Percentiles rank a stretch among this genome's conserved stretches.
These are phyloP conservation scores for Adelosebastes latens DNA, from an alignment of 2,797 vertebrate species.

Conservation along the genomic window DNA sequence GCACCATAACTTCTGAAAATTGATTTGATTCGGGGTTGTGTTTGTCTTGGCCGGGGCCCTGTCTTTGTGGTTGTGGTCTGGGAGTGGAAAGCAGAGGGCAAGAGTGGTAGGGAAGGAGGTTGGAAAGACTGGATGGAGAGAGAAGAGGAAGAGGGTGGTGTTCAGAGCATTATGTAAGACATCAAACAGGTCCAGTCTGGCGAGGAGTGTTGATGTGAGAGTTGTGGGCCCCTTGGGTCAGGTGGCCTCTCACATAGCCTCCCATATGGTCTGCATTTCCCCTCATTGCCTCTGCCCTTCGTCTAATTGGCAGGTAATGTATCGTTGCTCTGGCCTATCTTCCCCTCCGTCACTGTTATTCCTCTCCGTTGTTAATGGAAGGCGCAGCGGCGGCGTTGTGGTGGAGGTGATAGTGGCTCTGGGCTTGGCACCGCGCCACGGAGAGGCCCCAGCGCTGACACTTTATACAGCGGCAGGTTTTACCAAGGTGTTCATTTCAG, in stretches of 20 bases:
- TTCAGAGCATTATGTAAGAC: conserved; percentile 80
- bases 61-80: conserved; percentile 70
- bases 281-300: conserved; percentile 59
- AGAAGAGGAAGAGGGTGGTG: conserved; percentile 54
- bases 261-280: conserved; percentile 83
- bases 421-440: conserved; percentile 74
- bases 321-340: conserved; percentile 61
- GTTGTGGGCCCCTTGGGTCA: conserved; percentile 79
- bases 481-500: conserved; percentile 86
- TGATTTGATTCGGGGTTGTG: conserved; percentile 75
- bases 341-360: conserved; percentile 56
- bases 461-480: conserved; percentile 85
- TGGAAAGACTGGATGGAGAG: conserved; percentile 33
- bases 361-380: conserved; percentile 72
- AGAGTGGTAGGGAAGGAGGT: conserved; percentile 28
- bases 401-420: conserved; percentile 62
- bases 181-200: conserved; percentile 73
- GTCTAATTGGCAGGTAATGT: conserved; percentile 86
- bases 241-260: conserved; percentile 75
- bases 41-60: conserved; percentile 74
- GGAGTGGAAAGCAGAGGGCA: conserved; percentile 62
- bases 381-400: conserved; percentile 25
- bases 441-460: conserved; percentile 77
- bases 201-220: conserved; percentile 74
- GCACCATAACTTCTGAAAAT: conserved; percentile 68